Evolutionary conservation across 2,888 invertebrate species (phyloP), one percentile per base, ranked within the genome.

Genomic region (Stegana nigrithorax): DNA sequence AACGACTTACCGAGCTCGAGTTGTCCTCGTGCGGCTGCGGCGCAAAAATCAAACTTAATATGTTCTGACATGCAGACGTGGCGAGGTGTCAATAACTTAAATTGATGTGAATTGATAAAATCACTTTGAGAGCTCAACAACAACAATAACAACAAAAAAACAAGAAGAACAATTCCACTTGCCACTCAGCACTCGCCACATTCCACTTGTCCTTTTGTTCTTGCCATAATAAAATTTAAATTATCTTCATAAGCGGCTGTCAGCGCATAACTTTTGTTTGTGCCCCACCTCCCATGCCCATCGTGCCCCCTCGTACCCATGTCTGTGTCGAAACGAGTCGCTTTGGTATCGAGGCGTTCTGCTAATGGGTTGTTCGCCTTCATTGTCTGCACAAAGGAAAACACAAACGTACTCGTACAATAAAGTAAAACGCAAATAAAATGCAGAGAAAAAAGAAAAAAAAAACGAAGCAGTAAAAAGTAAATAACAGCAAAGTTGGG

Each of bases 41-140:
- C 10, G 10, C n/a, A 51, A 27, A 51, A 27, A 8, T 26, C 8
- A 27, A 23, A 23, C 27, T 27, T 27, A 51, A 51, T 51, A 29
- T 27, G 29, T 17, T 26, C 51, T 55, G 53, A 55, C 53, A 55
- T 25, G 32, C 53, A 55, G 32, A 55, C 25, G 32, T 32, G 25
- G 53, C 12, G 19, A 27, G 36, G 32, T 55, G 53, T 36, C 32
- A 55, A 55, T 55, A 55, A 55, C 32, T 55, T 55, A 55, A 55
- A 55, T 55, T 55, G 53, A 55, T 55, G 53, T 12, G 32, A 55
- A 32, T 55, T 32, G 53, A 55, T 55, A 55, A 27, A 55, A 36
- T 55, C 36, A 55, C 21, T 19, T 26, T 10, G 51, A 51, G 7
- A 14, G 27, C 51, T 27, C 17, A 14, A 39, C 14, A 39, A 12